These are phyloP conservation scores for Netelia inedita DNA, from an alignment of 2,888 invertebrate species.

Conservation along the genomic window DNA sequence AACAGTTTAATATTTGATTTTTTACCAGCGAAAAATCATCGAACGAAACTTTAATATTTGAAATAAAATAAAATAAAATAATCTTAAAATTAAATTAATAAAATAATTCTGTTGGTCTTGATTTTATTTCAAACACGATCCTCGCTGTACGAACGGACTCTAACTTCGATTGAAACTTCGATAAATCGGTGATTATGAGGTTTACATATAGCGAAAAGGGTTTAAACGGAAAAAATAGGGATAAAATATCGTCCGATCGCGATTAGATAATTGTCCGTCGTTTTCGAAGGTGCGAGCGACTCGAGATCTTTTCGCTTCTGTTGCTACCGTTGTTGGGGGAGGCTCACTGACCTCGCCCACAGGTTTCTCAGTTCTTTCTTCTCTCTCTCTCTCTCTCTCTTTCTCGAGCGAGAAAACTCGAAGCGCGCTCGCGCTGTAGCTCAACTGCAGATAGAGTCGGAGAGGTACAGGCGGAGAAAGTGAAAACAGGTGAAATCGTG, in stretches of 20 bases:
- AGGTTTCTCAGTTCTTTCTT: constrained; percentile 56
- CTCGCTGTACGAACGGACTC: not conserved
- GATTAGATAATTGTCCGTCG: constrained; percentile 49
- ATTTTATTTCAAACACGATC: no score
- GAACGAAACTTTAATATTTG: no score
- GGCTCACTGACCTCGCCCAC: constrained; percentile 71
- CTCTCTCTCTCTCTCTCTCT: constrained; percentile 38
- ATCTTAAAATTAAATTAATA: no score
- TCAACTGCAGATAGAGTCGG: constrained; percentile 6
- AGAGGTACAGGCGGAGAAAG: constrained; percentile 65
- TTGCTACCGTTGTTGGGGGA: constrained; percentile 57
- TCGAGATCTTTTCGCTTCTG: constrained; percentile 35
- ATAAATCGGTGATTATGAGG: constrained; percentile 1
- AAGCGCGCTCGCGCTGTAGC: constrained; percentile 29
- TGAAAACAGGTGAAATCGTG: constrained; percentile 72
- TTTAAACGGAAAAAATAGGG: not conserved
- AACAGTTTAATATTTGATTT: no score
- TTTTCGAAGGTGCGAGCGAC: constrained; percentile 23
- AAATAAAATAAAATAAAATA: no score
- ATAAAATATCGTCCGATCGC: constrained; percentile 1
- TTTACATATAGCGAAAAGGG: not conserved
- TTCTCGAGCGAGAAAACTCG: constrained; percentile 4
- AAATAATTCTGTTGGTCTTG: no score
- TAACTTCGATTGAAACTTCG: not conserved
- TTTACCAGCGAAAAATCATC: no score